Evolutionary conservation across 2,888 invertebrate species (phyloP).

Genomic region (Caenorhabditis imperialis): DNA sequence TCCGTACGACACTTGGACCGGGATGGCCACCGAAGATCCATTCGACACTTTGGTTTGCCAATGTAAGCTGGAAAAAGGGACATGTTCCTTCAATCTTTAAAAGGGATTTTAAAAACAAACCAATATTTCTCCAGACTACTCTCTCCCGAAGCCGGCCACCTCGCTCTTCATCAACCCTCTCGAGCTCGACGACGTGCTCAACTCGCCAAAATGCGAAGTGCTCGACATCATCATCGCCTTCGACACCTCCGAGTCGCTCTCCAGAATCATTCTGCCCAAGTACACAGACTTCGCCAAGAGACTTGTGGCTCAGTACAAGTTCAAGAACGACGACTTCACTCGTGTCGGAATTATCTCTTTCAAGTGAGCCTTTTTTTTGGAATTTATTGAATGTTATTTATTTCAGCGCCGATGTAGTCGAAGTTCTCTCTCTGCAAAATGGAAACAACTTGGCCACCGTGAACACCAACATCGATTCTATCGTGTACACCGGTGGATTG

Average conservation of each 20-base stretch:
- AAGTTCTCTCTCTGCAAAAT: slow-evolving; percentile 4
- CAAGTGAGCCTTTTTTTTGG: slow-evolving; percentile 13
- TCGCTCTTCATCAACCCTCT: slow-evolving; percentile 9
- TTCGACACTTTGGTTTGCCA: slow-evolving; percentile 32
- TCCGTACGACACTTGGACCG: slow-evolving; percentile 38
- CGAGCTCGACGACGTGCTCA: slow-evolving; percentile 1
- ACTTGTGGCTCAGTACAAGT: slow-evolving; percentile 45
- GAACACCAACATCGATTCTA: slow-evolving; percentile 17
- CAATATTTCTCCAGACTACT: slow-evolving; percentile 43
- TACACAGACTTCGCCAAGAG: slow-evolving; percentile 36
- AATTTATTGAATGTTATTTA: no score
- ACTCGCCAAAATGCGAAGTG: slow-evolving; percentile 42
- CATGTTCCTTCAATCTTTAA: no score
- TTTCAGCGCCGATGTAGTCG: slow-evolving; percentile 19
- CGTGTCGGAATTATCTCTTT: slow-evolving; percentile 46
- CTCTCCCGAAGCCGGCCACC: slow-evolving; percentile 3
- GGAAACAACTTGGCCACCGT: slow-evolving; percentile 34
- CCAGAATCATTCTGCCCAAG: slow-evolving; percentile 43
- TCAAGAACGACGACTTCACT: slow-evolving; percentile 21
- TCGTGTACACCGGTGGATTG: slow-evolving; percentile 40
- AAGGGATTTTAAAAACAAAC: no score
- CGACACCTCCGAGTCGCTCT: slow-evolving; percentile 46
- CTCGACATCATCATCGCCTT: slow-evolving; percentile 49
- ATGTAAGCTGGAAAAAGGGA: slow-evolving; percentile 14
- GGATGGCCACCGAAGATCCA: slow-evolving; percentile 26